Percentiles rank a stretch among this genome's conserved stretches.
phyloP scores from a whole-genome alignment of 2,888 invertebrate species.

The Kuschelorhynchus macadamiae region DNA sequence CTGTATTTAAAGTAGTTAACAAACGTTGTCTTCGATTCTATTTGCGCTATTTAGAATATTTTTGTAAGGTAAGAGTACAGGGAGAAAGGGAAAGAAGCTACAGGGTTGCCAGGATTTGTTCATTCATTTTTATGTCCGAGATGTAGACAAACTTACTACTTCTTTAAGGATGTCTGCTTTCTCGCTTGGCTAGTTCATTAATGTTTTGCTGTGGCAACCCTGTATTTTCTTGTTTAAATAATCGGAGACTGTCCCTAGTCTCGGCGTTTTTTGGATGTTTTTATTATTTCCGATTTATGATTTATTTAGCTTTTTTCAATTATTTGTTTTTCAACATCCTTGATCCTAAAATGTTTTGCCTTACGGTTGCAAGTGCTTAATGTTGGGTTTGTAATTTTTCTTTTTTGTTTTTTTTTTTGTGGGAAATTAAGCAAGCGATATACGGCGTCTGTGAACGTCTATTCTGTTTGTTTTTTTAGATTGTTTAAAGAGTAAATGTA shows the following conservation, averaged over 20 bases:
- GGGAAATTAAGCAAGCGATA: slow-evolving; percentile 56
- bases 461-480: slow-evolving; percentile 5
- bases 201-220: background rate
- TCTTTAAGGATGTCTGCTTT: slow-evolving; percentile 44
- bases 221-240: slow-evolving; percentile 20
- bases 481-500: slow-evolving; percentile 8
- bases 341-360: slow-evolving; percentile 63
- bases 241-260: slow-evolving; percentile 65
- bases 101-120: slow-evolving; percentile 59
- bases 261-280: slow-evolving; percentile 59
- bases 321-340: slow-evolving; percentile 58
- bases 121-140: slow-evolving; percentile 1
- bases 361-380: slow-evolving; percentile 62
- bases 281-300: slow-evolving; percentile 29
- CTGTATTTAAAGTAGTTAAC: slow-evolving; percentile 25
- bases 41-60: slow-evolving; percentile 44
- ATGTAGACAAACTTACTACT: slow-evolving; percentile 51
- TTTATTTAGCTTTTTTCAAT: slow-evolving; percentile 58
- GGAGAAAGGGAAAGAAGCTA: slow-evolving; percentile 65
- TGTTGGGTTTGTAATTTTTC: slow-evolving; percentile 62
- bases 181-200: slow-evolving; percentile 17
- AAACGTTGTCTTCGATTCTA: slow-evolving; percentile 14
- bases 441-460: slow-evolving; percentile 39
- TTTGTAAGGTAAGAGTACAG: slow-evolving; percentile 66
- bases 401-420: slow-evolving; percentile 32